Base-by-base conservation (phyloP, 2,113 vertebrate species). In the Sebastes fasciatus region DNA sequence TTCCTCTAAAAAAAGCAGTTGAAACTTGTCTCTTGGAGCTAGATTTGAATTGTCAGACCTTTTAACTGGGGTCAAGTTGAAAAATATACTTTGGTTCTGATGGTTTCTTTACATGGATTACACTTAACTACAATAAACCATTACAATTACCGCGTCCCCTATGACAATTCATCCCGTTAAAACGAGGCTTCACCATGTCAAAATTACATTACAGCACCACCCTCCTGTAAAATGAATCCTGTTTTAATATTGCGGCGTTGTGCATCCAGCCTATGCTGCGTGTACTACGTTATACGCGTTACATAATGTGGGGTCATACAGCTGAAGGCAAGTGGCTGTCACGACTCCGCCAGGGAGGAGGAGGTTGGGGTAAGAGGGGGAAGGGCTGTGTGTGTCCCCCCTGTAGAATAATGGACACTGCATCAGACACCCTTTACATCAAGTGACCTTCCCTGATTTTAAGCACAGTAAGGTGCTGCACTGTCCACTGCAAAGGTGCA, bases 271-370 rank as follows among this genome's bases (percentile, higher is more conserved):
- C 55, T 70, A 45, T 84, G 72, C 68, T 80, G 40, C 11, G 3
- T 84, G 65, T 81, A 65, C 74, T 80, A 68, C 16, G 13, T 65
- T 54, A 72, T 71, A 65, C 7, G 5, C 61, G 63, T 93, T 93
- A 69, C 61, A 65, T 92, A 94, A 93, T 71, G 11, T 66, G 77
- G 74, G 79, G 83, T 87, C 88, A 91, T 87, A 79, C 82, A 79
- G 84, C 84, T 85, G 83, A 86, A 83, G 86, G 87, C 66, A 40
- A 84, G 71, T 48, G 69, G 64, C 83, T 86, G 92, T 94, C 91
- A 91, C 91, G 87, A 94, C 81, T 90, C 77, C 21, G 26, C 64
- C 55, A 55, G 46, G 75, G 75, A 80, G 73, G 75, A 80, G 73
- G 74, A 74, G 83, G 54, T 34, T 63, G 34, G 65, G 58, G 46